phyloP scores from a whole-genome alignment of 2,113 vertebrate species.

The Brachirus orientalis region DNA sequence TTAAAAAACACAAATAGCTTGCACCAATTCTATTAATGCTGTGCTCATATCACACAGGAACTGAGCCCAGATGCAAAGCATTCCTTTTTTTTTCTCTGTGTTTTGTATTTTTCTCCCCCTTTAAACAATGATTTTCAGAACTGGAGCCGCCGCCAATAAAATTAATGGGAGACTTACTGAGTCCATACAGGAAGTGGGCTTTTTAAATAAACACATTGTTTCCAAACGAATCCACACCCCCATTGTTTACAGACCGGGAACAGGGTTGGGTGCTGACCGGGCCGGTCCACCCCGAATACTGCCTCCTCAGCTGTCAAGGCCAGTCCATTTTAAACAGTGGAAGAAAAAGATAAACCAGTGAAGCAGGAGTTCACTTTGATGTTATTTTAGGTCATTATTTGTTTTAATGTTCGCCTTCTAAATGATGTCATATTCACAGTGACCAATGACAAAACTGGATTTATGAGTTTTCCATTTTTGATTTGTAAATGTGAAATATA shows the following conservation, averaged over 20 bases:
- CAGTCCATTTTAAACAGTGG: conserved; percentile 59
- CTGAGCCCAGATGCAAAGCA: conserved; percentile 64
- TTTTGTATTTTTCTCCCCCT: conserved; percentile 56
- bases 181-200: conserved; percentile 82
- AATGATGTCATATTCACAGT: background rate
- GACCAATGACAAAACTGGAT: too few relatives aligned
- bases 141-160: conserved; percentile 77
- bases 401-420: too few relatives aligned
- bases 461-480: too few relatives aligned
- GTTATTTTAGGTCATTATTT: conserved; percentile 40
- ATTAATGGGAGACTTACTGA: conserved; percentile 84
- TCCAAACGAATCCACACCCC: conserved; percentile 86
- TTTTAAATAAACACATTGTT: conserved; percentile 89
- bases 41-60: conserved; percentile 76
- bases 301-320: conserved; percentile 62
- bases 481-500: too few relatives aligned
- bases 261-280: conserved; percentile 73
- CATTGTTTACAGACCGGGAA: conserved; percentile 84
- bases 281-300: conserved; percentile 60
- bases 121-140: conserved; percentile 83
- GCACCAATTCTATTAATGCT: conserved; percentile 60
- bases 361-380: conserved; percentile 48
- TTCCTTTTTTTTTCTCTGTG: conserved; percentile 69
- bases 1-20: conserved; percentile 64
- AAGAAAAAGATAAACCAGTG: conserved; percentile 60